Base-by-base conservation (phyloP, 1,140 invertebrate genomes). In the Mactra quadrangularis region DNA sequence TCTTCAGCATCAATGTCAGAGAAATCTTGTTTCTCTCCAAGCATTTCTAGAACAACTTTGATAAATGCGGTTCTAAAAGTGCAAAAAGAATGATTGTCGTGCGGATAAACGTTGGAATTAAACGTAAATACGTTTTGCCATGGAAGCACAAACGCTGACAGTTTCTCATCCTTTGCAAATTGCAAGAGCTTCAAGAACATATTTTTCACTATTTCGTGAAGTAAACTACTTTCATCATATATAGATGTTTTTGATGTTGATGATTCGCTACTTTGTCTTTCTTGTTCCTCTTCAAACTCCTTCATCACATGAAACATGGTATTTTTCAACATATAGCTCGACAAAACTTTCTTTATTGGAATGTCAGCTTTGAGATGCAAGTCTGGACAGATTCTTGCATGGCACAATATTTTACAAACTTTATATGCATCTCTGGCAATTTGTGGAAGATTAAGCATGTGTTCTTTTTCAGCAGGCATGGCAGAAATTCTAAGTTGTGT, bases 61-160 rank as follows among this genome's bases (percentile, higher is more conserved):
- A 64, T 45, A 17, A 64, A 64, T 6, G 2, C 2, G 31, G 33
- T 35, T 38, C 60, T 11, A 2, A 64, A 17, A 33, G 60, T 31
- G 35, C 60, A 64, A 17, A 64, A 64, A 19, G 19, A 64, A 38
- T 64, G 60, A n/a, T 64, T 64, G 22, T 64, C 29, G 35, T n/a
- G 29, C 35, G 60, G 60, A 38, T 2, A 15, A 19, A 64, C 38
- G 2, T 64, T 64, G 1, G 38, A 35, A 22, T 64, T 64, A 33
- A 64, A 64, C n/a, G 60, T 64, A 19, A 64, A 64, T 25, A 64
- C 60, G 25, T 64, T 64, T 38, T 64, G 60, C 60, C 60, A 64
- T 1, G 60, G 60, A 64, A 64, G 31, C 25, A 64, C 60, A 64
- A 64, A 64, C 7, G 60, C 15, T 22, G 60, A 31, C 1, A 64